These are phyloP conservation scores for Gnathochromis pfefferi DNA, from an alignment of 2,113 vertebrate species.

Conservation along the genomic window DNA sequence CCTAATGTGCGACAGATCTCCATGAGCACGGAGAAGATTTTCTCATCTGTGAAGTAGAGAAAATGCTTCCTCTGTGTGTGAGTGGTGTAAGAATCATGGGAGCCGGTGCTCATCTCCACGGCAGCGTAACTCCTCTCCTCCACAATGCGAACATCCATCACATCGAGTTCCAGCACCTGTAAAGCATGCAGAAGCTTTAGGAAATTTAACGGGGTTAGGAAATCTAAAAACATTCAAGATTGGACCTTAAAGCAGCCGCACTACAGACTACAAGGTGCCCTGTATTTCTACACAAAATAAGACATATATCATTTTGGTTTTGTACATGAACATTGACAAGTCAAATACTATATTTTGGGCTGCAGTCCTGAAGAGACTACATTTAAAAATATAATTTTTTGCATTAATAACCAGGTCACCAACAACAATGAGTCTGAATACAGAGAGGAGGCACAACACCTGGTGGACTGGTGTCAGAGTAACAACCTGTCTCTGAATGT, in stretches of 20 bases:
- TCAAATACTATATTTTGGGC: not conserved
- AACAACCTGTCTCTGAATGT: not conserved
- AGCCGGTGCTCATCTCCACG: not conserved
- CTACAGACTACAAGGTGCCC: not conserved
- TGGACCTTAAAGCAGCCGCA: not conserved
- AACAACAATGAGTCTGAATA: not conserved
- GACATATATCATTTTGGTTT: not conserved
- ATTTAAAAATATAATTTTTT: not conserved
- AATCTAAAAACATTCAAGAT: not conserved
- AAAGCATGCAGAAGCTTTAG: not conserved
- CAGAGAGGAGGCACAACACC: not conserved
- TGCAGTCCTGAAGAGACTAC: not conserved
- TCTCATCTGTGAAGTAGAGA: constrained; percentile 83
- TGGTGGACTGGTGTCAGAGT: not conserved
- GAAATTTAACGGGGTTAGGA: not conserved
- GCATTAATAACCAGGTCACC: not conserved
- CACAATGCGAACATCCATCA: constrained; percentile 80
- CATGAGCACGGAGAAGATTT: constrained; percentile 74
- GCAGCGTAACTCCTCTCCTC: constrained; percentile 70
- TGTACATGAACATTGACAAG: not conserved
- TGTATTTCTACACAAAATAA: not conserved
- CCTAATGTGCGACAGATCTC: constrained; percentile 83
- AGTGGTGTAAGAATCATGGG: accelerated
- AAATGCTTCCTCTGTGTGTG: constrained; percentile 78
- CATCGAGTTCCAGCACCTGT: constrained; percentile 83